Evolutionary conservation across 2,113 vertebrate species (phyloP), one percentile per base, ranked within the genome.

Genomic region (Melanocharis versteri): DNA sequence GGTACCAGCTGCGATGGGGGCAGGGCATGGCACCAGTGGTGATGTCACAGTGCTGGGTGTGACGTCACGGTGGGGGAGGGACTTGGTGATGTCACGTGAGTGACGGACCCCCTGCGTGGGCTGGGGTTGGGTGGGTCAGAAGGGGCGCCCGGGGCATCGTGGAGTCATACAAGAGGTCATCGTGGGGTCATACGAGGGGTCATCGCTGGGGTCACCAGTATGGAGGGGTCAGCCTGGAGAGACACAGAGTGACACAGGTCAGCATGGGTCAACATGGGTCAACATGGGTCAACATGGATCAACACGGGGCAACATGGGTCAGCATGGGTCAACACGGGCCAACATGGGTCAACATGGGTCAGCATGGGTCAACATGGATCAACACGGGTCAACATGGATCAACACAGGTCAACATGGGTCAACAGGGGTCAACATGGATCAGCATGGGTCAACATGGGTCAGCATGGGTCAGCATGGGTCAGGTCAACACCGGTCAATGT

Each of bases 241-340:
- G 40, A 22, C 16, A 21, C 2, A 1, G 61, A 31, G 11, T 45
- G 19, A 53, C 26, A 15, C 7, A 2, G 27, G 15, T 22, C 6
- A 33, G 10, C 13, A 3, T 1, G 22, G n/a, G 57, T 9, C 57
- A 35, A 23, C 21, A 23, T 45, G 45, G 45, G 13, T 42, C 42
- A 42, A n/a, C n/a, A n/a, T n/a, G n/a, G 42, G 42, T 42, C 15
- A 42, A 42, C 48, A 16, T 15, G 3, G 15, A 15, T 50, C 48
- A 27, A 6, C 48, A 50, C 3, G 7, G 48, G 27, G 48, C n/a
- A n/a, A n/a, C 53, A 31, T 18, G 3, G 53, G 53, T 54, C 16
- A 1, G 2, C 3, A 15, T 0, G 5, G 31, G 21, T 30, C 51
- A 22, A 7, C 10, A 11, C 9, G 8, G 15, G 27, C 4, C 45